Evolutionary conservation across 2,797 vertebrate species (phyloP), one percentile per base, ranked within the genome.

Genomic region (Hylomyscus alleni): DNA sequence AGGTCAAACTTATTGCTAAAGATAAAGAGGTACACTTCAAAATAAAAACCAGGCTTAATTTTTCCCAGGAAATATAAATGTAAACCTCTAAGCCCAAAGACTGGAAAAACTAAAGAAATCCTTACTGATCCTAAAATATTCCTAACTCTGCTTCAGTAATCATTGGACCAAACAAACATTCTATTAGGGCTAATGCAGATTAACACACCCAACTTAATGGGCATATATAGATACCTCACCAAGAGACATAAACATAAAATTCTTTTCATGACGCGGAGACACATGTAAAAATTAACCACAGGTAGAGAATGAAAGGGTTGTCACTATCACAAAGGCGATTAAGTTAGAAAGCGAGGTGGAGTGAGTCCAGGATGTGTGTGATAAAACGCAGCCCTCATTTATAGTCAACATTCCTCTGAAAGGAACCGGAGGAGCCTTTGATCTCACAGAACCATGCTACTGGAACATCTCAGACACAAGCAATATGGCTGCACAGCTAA

Each of bases 51-150:
- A 91, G 47, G 8, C 19, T 89, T 92, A 84, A 69, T 72, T 95
- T 34, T 47, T 6, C 40, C 47, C 19, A 29, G 47, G 34, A 93
- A 37, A 85, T 44, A 52, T 47, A 67, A 40, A 50, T 78, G 65
- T 89, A 94, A 94, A 90, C 72, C 60, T 89, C 56, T 44, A 77
- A 89, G 80, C 17, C 24, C 95, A 91, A 94, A 92, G 73, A 17
- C 34, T 75, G 19, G 62, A 34, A 50, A 87, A 65, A 26, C 15
- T 72, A 26, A 69, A 72, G 58, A 73, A 76, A 77, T 82, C 13
- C 31, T 52, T 56, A 58, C 1, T 67, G 20, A 29, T 73, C 29
- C 47, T 75, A 3, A 29, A 69, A 75, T 88, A 80, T 56, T 90
- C 90, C 69, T 76, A 60, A 13, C 77, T 0, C 3, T 5, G 15